phyloP scores from a whole-genome alignment of 2,888 invertebrate species.

The Furcula furcula region DNA sequence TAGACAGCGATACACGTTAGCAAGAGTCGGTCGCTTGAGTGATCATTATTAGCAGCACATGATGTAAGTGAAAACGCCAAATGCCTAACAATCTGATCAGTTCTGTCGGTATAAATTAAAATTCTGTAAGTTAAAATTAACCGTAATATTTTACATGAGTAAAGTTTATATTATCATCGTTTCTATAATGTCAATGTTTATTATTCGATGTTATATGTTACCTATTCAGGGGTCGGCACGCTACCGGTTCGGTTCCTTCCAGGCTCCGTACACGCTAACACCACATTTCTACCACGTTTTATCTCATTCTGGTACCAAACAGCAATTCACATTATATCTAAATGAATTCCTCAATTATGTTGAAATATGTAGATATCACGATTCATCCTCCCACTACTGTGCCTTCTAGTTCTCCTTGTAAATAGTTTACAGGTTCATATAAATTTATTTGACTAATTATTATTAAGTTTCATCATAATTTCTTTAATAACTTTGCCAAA shows the following conservation, averaged over 20 bases:
- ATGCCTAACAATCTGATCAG: conserved; percentile 44
- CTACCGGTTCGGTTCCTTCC: background rate
- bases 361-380: conserved; percentile 25
- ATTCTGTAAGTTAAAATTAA: conserved; percentile 49
- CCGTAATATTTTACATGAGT: conserved; percentile 43
- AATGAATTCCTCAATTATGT: conserved; percentile 5
- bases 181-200: conserved; percentile 52
- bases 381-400: conserved; percentile 65
- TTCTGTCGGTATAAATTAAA: conserved; percentile 43
- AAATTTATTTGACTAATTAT: conserved; percentile 29
- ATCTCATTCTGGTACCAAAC: background rate
- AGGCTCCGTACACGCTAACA: background rate
- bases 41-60: conserved; percentile 5
- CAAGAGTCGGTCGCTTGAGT: conserved; percentile 7
- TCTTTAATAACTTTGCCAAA: conserved; percentile 24
- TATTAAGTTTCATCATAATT: conserved; percentile 17
- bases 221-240: conserved; percentile 30
- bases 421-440: conserved; percentile 47
- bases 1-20: conserved; percentile 4
- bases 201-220: conserved; percentile 42
- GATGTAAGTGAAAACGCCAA: conserved; percentile 5
- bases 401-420: conserved; percentile 75
- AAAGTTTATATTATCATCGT: conserved; percentile 40
- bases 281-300: background rate
- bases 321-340: background rate